A percentile compares a stretch with the other conserved stretches of the same genome.
These are phyloP conservation scores for Reticulitermes lucifugus DNA, from an alignment of 2,888 invertebrate species.

Conservation along the genomic window DNA sequence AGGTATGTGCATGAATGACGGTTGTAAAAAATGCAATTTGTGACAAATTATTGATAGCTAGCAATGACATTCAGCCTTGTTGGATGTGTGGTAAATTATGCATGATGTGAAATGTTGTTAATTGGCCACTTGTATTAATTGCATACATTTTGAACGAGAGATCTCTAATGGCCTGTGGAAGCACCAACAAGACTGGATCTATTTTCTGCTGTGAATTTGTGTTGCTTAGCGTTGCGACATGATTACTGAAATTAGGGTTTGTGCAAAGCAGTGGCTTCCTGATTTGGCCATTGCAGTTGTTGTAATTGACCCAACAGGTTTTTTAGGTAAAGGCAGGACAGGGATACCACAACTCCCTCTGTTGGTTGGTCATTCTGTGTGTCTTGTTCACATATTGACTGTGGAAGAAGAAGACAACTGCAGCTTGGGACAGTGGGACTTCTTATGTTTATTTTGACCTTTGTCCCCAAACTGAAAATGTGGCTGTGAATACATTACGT, in stretches of 20 bases:
- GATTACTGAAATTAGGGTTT: conserved; percentile 24
- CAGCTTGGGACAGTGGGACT: conserved; percentile 32
- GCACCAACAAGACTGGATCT: conserved; percentile 24
- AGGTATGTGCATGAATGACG: conserved; percentile 17
- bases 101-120: not conserved
- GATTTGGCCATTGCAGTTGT: conserved; percentile 28
- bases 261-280: conserved; percentile 9
- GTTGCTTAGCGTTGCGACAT: conserved; percentile 9
- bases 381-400: conserved; percentile 23
- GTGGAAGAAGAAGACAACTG: conserved; percentile 11
- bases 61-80: conserved; percentile 23
- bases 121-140: too few species aligned
- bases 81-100: not conserved
- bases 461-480: too few species aligned
- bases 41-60: not conserved
- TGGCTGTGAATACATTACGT: too few species aligned
- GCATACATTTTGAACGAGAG: too few species aligned
- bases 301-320: conserved; percentile 39
- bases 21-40: not conserved
- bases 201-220: conserved; percentile 2
- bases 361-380: conserved; percentile 30
- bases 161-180: too few species aligned
- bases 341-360: conserved; percentile 10
- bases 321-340: conserved; percentile 31
- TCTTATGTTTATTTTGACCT: not conserved